Evolutionary conservation across 2,888 invertebrate genomes (phyloP), one percentile per base, ranked within the genome.

Genomic region (Siphlonurus alternatus): DNA sequence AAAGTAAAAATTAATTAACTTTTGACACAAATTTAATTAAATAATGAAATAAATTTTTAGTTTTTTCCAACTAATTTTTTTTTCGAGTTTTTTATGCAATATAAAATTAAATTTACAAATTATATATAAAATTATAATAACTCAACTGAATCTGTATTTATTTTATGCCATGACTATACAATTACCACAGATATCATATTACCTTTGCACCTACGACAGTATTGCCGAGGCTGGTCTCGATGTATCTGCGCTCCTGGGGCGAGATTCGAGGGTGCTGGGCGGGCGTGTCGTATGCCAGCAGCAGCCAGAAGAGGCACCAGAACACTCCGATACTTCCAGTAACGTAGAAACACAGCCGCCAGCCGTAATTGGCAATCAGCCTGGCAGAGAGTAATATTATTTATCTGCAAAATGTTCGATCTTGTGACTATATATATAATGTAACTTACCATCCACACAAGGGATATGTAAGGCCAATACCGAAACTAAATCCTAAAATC

Each of bases 291-390:
- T 80, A 86, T 10, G 86, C 86, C 69, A 85, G 73, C 65, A 83
- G 75, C 72, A 84, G 86, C 86, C 86, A 87, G 67, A 83, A 74
- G 59, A 84, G 64, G 71, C 86, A 86, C 86, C 86, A 87, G 1
- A 77, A 67, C 63, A 82, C 74, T 2, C 84, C 83, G 65, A 85
- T 78, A 24, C 79, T 78, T 2, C 86, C 86, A 3, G 85, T 86
- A 15, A 85, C 85, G 73, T 86, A 86, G 74, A 86, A 86, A 10
- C 85, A 84, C 23, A 80, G 78, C 15, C 81, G 77, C 86, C 86
- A 86, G 63, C 86, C 86, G 65, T 81, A 81, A 67, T 82, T 79
- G 51, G 83, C 82, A 68, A 86, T 86, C 69, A 87, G 78, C 72
- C 38, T 38, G 15, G 15, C 7, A 38, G 15, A 38, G 15, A 38